Evolutionary conservation across 2,888 invertebrate species (phyloP).

Genomic region (Frankliniella intonsa): DNA sequence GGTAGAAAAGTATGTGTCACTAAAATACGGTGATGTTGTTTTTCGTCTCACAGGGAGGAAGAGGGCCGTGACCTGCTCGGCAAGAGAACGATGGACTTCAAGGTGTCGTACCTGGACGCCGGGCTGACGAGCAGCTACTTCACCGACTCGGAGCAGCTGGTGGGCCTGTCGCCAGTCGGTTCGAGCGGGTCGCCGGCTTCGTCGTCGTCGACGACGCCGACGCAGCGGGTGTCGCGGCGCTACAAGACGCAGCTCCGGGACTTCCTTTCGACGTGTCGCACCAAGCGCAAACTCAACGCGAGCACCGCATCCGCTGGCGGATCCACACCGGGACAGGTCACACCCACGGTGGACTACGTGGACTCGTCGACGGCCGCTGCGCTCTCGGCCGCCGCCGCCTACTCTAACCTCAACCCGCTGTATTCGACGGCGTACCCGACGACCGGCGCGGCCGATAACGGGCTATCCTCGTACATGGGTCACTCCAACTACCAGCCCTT

Average conservation of each 20-base stretch:
- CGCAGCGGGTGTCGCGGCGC: slow-evolving; percentile 76
- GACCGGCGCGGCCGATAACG: slow-evolving; percentile 53
- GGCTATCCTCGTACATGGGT: slow-evolving; percentile 59
- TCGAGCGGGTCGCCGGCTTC: slow-evolving; percentile 38
- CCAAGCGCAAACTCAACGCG: slow-evolving; percentile 61
- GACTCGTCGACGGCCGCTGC: slow-evolving; percentile 56
- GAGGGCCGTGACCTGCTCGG: slow-evolving; percentile 96
- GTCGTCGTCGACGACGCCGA: slow-evolving; percentile 54
- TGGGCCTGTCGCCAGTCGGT: slow-evolving; percentile 49
- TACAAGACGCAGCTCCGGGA: slow-evolving; percentile 92
- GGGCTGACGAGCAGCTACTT: slow-evolving; percentile 88
- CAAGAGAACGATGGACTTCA: slow-evolving; percentile 98
- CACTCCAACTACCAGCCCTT: slow-evolving; percentile 63
- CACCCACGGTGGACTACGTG: slow-evolving; percentile 62
- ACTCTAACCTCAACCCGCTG: slow-evolving; percentile 72
- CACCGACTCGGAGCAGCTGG: slow-evolving; percentile 75
- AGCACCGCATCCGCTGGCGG: slow-evolving; percentile 43
- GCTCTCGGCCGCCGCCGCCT: slow-evolving; percentile 69
- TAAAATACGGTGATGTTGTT: slow-evolving; percentile 13
- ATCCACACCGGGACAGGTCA: slow-evolving; percentile 41
- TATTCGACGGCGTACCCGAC: slow-evolving; percentile 72
- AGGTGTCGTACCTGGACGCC: slow-evolving; percentile 94
- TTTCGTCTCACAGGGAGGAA: slow-evolving; percentile 74
- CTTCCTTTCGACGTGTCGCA: slow-evolving; percentile 86
- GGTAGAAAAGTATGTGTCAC: neutral